phyloP scores from a whole-genome alignment of 64 coral and sea anemone species.

The Platygyra sinensis region DNA sequence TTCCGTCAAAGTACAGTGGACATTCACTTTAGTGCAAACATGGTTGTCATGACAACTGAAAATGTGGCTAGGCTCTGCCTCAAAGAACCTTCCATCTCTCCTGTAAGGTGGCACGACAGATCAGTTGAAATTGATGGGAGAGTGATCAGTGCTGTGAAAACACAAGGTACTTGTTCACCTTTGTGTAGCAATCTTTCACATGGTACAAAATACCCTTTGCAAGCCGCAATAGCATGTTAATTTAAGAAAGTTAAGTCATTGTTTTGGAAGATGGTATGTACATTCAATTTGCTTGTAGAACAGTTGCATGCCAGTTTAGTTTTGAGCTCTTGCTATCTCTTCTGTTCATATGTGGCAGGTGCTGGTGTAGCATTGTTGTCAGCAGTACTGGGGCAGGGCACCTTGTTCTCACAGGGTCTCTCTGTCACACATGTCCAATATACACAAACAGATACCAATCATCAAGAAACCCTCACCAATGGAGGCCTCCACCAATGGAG shows the following conservation, averaged over 20 bases:
- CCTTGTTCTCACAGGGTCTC: neutral
- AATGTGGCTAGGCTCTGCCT: conserved; percentile 76
- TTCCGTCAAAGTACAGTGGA: conserved; percentile 74
- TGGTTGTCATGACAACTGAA: conserved; percentile 58
- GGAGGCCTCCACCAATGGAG: too few species aligned
- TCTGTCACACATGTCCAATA: too few species aligned
- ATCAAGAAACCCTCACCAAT: too few species aligned
- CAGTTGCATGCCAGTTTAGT: too few species aligned
- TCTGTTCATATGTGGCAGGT: neutral
- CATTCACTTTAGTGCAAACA: conserved; percentile 48
- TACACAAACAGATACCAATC: too few species aligned
- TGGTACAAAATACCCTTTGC: too few species aligned
- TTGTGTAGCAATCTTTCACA: neutral
- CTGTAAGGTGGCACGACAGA: conserved; percentile 75
- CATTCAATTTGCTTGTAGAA: too few species aligned
- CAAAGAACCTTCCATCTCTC: conserved; percentile 87
- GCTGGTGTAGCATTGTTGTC: neutral
- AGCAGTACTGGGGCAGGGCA: neutral
- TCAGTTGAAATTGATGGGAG: conserved; percentile 61
- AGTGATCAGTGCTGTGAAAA: neutral
- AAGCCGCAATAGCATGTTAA: too few species aligned
- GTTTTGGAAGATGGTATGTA: too few species aligned
- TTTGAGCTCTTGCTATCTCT: too few species aligned
- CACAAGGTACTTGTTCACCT: neutral
- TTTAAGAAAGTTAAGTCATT: too few species aligned